Evolutionary conservation across 1,140 invertebrate genomes (phyloP), one percentile per base, ranked within the genome.

Genomic region (Ridgeia piscesae): DNA sequence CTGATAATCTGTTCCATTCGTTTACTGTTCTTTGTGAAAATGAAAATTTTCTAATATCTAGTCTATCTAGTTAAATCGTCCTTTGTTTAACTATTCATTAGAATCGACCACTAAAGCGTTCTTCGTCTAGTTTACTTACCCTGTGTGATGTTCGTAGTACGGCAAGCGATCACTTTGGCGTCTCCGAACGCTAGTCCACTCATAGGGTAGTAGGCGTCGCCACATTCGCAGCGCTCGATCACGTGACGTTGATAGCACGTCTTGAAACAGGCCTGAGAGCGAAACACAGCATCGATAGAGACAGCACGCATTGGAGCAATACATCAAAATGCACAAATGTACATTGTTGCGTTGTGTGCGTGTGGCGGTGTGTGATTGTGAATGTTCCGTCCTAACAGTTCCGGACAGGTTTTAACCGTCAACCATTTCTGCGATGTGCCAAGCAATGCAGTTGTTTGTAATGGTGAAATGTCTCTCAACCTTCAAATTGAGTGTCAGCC

Each of bases 211-310:
- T 92, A 91, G 35, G 89, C 21, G 89, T 93, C 92, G 35, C 35
- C 91, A 89, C 92, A 93, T 8, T 35, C 58, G 88, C 92, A 93
- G 9, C 35, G 17, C 35, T 93, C 34, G 50, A 93, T 93, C 91
- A 93, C 91, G 50, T 92, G n/a, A 31, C 35, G 33, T 88, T 93
- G 92, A 35, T 92, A 92, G 91, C 92, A 93, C 35, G 92, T 93
- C 77, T 89, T 93, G 27, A 88, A 42, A 89, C 92, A 93, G 31
- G 33, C 91, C 91, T 92, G 58, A 77, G 27, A 77, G 58, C 34
- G 4, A 17, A 6, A 6, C 8, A 35, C n/a, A 6, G 14, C 11
- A n/a, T n/a, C 89, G 35, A 90, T 35, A n/a, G 9, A 90, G 35
- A 34, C 34, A 90, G 35, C 89, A n/a, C 35, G 35, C 1, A 35